phyloP scores from a whole-genome alignment of 2,797 vertebrate genomes.

The Dermochelys coriacea region DNA sequence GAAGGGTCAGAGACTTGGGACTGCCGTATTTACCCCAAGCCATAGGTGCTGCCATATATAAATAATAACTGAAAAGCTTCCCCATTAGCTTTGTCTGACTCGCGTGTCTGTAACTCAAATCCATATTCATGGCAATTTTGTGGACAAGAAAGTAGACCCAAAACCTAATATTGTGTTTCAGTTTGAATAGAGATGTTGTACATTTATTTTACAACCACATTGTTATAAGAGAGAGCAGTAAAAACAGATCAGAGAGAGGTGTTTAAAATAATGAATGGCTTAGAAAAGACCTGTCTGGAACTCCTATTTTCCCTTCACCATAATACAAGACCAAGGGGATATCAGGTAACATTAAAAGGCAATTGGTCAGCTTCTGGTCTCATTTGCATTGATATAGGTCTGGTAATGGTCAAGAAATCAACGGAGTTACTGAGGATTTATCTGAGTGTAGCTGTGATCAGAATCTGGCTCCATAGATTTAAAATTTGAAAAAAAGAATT shows the following conservation, averaged over 20 bases:
- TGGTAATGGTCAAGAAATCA: slow-evolving; percentile 43
- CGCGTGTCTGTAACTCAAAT: background rate
- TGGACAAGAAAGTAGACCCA: background rate
- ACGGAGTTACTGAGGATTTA: slow-evolving; percentile 38
- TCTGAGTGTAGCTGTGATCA: slow-evolving; percentile 45
- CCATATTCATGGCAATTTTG: background rate
- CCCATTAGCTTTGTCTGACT: background rate
- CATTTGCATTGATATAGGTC: slow-evolving; percentile 14
- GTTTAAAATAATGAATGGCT: background rate
- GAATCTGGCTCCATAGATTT: background rate
- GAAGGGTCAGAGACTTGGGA: background rate
- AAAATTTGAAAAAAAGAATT: slow-evolving; percentile 46
- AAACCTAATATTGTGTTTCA: background rate
- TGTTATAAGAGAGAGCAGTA: background rate
- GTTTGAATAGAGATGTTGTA: background rate
- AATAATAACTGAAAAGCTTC: background rate
- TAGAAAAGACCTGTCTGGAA: slow-evolving; percentile 6
- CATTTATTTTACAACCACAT: background rate
- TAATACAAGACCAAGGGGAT: slow-evolving; percentile 22
- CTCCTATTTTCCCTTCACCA: background rate
- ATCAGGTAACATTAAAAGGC: background rate
- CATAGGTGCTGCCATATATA: background rate
- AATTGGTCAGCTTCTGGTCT: slow-evolving; percentile 53
- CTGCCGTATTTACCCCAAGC: background rate
- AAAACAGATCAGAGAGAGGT: background rate